Evolutionary conservation across 2,888 invertebrate species (phyloP), one percentile per base, ranked within the genome.

Genomic region (Macrophya annulata): DNA sequence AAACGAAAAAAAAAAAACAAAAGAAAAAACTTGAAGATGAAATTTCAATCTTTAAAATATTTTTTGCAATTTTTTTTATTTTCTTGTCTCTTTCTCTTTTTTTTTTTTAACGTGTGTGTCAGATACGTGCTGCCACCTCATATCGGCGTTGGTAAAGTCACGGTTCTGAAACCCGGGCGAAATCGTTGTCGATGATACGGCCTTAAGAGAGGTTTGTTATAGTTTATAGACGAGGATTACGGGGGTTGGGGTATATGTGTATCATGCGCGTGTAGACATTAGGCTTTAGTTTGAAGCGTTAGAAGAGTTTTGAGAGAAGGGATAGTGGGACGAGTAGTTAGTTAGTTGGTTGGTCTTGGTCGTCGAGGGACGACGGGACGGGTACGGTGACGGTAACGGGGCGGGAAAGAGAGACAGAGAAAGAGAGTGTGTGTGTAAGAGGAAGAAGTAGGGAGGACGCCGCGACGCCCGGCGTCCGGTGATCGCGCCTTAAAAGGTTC

Each of bases 401-500:
- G 25, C 8, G 65, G 72, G 31, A 55, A 71, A 68, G 48, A 4
- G n/a, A n/a, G n/a, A n/a, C n/a, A n/a, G n/a, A n/a, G n/a, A n/a
- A n/a, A n/a, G n/a, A n/a, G n/a, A n/a, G n/a, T n/a, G n/a, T n/a
- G n/a, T n/a, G 65, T 10, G 72, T 40, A 40, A 74, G 83, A 65
- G 84, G 84, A 77, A 84, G 79, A 48, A 85, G 85, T 84, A 87
- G 85, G 85, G 88, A 90, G 90, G 91, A 91, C 88, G 91, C 87
- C 89, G 92, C 92, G 93, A 93, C 93, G 93, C 92, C 92, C 88
- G 92, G 93, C 93, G 93, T 93, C 93, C 93, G 91, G 91, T 90
- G 92, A 92, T 93, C 93, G 93, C 93, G 93, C 93, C 93, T 93
- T 93, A 93, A 93, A 93, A 92, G 93, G 93, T 91, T 92, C 93